Evolutionary conservation across 2,113 vertebrate genomes (phyloP).

Genomic region (Eulacestoma nigropectus): DNA sequence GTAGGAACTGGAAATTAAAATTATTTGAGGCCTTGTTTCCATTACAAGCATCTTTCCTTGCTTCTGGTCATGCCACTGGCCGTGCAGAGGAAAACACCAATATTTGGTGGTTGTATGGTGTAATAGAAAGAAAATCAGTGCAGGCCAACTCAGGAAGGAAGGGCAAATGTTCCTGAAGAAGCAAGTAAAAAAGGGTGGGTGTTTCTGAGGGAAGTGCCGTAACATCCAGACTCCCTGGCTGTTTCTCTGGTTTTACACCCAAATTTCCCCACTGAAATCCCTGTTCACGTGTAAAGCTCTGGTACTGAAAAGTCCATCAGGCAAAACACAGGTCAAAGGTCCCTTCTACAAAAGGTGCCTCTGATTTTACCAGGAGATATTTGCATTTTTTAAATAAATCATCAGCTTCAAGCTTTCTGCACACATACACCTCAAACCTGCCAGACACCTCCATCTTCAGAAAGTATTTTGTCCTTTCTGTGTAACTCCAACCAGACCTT

Average conservation of each 20-base stretch:
- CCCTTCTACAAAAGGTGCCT: background rate
- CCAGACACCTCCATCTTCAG: background rate
- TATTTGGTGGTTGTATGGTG: background rate
- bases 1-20: background rate
- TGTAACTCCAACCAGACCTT: background rate
- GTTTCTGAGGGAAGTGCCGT: background rate
- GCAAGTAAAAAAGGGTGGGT: background rate
- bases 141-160: background rate
- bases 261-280: background rate
- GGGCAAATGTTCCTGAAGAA: background rate
- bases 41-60: background rate
- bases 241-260: background rate
- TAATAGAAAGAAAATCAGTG: background rate
- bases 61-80: background rate
- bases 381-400: background rate
- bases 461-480: background rate
- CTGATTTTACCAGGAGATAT: background rate
- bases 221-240: background rate
- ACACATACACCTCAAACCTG: background rate
- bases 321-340: background rate
- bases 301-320: background rate
- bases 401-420: background rate
- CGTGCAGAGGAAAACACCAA: background rate
- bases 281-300: background rate
- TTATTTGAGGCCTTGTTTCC: background rate